phyloP scores from a whole-genome alignment of 2,113 vertebrate genomes.

The Sigmodon hispidus region DNA sequence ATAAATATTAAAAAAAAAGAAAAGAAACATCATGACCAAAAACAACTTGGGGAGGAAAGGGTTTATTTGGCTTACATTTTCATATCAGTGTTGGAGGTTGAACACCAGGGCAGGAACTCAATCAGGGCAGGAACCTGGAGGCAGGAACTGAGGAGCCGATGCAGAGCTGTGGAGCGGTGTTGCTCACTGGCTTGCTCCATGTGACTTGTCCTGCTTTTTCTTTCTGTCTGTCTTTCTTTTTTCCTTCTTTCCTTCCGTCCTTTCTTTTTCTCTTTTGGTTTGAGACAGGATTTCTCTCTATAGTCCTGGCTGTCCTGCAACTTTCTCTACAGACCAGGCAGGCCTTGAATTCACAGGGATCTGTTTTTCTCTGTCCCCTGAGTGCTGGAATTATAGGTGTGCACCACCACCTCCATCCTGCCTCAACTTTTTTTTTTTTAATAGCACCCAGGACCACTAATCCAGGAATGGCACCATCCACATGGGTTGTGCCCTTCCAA shows the following conservation, averaged over 20 bases:
- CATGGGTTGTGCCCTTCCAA: not conserved
- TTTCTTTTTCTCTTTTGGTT: too few species aligned
- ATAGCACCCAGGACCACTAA: not conserved
- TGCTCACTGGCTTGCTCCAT: not conserved
- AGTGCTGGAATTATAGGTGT: too few species aligned
- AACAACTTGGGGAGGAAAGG: not conserved
- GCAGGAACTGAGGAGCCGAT: not conserved
- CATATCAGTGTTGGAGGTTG: not conserved
- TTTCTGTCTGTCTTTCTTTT: too few species aligned
- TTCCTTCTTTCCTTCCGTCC: rapidly evolving
- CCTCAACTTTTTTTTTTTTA: not conserved
- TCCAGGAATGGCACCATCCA: not conserved
- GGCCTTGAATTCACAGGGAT: too few species aligned
- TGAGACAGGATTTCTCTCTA: too few species aligned
- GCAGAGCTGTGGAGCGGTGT: not conserved
- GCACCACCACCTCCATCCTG: too few species aligned
- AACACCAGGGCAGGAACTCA: not conserved
- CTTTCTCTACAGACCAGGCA: too few species aligned
- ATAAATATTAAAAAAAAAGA: too few species aligned
- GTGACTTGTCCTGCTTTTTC: not conserved
- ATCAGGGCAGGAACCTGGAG: not conserved
- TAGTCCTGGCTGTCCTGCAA: too few species aligned
- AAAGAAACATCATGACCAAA: too few species aligned
- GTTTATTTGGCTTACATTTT: not conserved
- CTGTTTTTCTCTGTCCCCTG: too few species aligned